Percentiles rank a stretch among this genome's conserved stretches.
These are phyloP conservation scores for Eupithecia inturbata DNA, from an alignment of 2,888 invertebrate species.

Conservation along the genomic window DNA sequence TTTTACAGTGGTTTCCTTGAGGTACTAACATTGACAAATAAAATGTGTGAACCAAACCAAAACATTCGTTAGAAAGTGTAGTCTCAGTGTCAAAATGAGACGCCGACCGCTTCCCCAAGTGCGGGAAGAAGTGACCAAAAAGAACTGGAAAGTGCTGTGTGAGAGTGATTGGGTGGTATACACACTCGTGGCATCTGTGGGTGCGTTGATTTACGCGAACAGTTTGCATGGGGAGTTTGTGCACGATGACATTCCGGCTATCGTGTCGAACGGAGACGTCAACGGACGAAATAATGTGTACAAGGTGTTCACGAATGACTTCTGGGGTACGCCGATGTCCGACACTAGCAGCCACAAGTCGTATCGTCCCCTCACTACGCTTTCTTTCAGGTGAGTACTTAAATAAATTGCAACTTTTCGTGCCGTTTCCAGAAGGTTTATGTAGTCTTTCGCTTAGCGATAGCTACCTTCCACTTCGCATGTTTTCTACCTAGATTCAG, in stretches of 20 bases:
- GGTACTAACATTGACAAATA: neutral
- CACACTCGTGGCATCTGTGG: conserved; percentile 86
- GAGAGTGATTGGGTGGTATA: conserved; percentile 86
- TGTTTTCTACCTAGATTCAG: neutral
- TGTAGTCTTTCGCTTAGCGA: neutral
- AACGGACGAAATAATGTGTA: conserved; percentile 86
- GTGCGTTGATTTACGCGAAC: conserved; percentile 88
- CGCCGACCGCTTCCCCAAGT: conserved; percentile 76
- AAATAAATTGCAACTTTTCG: neutral
- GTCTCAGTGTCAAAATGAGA: conserved; percentile 67
- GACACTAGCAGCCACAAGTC: conserved; percentile 93
- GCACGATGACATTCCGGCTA: conserved; percentile 94
- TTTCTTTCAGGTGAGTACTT: conserved; percentile 91
- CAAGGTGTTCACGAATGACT: conserved; percentile 90
- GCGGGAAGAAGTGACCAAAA: conserved; percentile 73
- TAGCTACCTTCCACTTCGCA: neutral
- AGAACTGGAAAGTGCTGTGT: conserved; percentile 64
- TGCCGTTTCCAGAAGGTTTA: neutral
- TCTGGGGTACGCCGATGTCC: conserved; percentile 96
- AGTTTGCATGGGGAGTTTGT: conserved; percentile 92
- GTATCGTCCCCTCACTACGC: conserved; percentile 87
- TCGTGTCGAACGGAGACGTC: conserved; percentile 92
- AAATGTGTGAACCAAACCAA: neutral
- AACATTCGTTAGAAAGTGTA: conserved; percentile 19
- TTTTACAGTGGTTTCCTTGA: neutral